Evolutionary conservation across 2,888 invertebrate species (phyloP).

Genomic region (Coenonympha arcania): DNA sequence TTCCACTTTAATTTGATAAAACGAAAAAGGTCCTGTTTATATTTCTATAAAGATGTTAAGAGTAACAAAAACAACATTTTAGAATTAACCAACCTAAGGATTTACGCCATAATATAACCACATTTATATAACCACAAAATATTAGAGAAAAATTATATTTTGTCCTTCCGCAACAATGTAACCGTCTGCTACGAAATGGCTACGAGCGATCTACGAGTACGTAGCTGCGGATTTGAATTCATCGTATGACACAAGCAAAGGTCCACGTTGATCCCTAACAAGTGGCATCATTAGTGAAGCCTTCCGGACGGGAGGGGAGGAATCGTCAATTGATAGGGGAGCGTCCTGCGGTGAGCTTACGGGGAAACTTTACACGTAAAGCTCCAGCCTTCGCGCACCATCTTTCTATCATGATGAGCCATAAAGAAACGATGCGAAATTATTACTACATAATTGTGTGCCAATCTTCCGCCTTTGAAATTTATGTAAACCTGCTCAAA

Average conservation of each 20-base stretch:
- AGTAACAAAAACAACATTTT: too few relatives aligned
- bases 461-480: not conserved
- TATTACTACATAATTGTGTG: slow-evolving; percentile 1
- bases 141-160: too few relatives aligned
- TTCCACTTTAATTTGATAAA: too few relatives aligned
- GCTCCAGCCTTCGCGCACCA: slow-evolving; percentile 42
- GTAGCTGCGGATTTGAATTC: slow-evolving; percentile 68
- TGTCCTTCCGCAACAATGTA: not conserved
- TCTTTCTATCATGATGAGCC: slow-evolving; percentile 41
- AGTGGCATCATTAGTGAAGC: slow-evolving; percentile 70
- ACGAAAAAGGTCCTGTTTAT: too few relatives aligned
- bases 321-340: slow-evolving; percentile 68
- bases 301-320: slow-evolving; percentile 33
- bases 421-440: slow-evolving; percentile 21
- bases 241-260: slow-evolving; percentile 64
- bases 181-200: slow-evolving; percentile 22
- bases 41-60: too few relatives aligned
- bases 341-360: slow-evolving; percentile 63
- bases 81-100: too few relatives aligned
- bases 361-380: slow-evolving; percentile 69
- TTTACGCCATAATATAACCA: too few relatives aligned
- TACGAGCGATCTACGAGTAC: slow-evolving; percentile 35
- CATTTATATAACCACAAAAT: too few relatives aligned
- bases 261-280: slow-evolving; percentile 70
- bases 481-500: not conserved